Conservation (phyloP, 2,113 vertebrate species). For the Aptenodytes patagonicus region DNA sequence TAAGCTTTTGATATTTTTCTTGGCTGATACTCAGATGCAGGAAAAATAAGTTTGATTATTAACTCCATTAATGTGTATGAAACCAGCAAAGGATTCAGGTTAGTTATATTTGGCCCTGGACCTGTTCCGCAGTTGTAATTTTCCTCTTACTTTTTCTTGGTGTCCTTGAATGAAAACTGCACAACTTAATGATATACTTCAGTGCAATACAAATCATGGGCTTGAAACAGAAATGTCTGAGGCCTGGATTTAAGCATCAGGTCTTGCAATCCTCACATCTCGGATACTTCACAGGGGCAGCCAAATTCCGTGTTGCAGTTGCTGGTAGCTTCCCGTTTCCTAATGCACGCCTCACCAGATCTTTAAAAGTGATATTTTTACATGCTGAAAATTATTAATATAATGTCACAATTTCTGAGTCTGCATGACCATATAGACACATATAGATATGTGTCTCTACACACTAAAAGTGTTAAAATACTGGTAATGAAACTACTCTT, state of each 20-base stretch:
- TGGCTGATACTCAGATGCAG: not conserved
- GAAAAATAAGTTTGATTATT: not conserved
- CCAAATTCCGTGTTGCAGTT: not conserved
- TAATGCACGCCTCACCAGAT: not conserved
- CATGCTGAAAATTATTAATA: not conserved
- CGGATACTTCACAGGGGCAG: not conserved
- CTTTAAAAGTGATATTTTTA: not conserved
- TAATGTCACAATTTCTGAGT: not conserved
- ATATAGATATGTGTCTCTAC: not conserved
- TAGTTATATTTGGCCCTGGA: not conserved
- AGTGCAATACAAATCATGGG: not conserved
- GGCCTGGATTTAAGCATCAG: not conserved
- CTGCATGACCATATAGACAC: not conserved
- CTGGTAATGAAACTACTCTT: not conserved
- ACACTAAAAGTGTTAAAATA: not conserved
- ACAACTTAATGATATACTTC: not conserved
- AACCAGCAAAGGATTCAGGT: not conserved
- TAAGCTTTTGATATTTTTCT: conserved; percentile 22
- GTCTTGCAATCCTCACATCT: not conserved
- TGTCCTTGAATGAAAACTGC: conserved; percentile 2
- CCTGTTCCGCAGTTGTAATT: not conserved
- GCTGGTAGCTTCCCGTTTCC: not conserved
- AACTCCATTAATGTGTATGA: not conserved
- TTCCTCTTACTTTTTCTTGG: not conserved
- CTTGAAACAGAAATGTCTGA: not conserved